Base-by-base conservation (phyloP, 2,888 invertebrate genomes). In the Julus scanicus region DNA sequence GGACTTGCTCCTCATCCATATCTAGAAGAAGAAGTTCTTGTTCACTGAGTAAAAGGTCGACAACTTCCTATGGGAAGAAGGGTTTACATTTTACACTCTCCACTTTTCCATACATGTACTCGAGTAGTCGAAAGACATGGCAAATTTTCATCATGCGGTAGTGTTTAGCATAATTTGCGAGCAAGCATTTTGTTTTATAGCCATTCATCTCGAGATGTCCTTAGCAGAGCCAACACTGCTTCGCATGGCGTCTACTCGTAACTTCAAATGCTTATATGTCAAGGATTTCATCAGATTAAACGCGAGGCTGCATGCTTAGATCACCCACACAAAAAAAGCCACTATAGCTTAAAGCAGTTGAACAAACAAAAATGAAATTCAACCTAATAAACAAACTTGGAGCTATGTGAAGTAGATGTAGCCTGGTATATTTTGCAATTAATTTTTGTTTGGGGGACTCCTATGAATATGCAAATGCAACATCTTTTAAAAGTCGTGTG, bases 261-360 rank as follows among this genome's bases (percentile, higher is more conserved):
- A 6, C 57, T 57, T 4, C 17, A 57, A 57, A 57, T 57, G 71
- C 29, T 20, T 5, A 48, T 48, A 9, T 29, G 71, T 71, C 71
- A 71, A 71, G 71, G 71, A 71, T 71, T 71, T 71, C 71, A 71
- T 71, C 71, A 71, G 71, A 71, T 71, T 71, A 71, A 71, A 71
- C 71, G 71, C n/a, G 71, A 29, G 0, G 8, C 29, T 71, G n/a
- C n/a, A n/a, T n/a, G n/a, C n/a, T n/a, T n/a, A n/a, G n/a, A n/a
- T n/a, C n/a, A n/a, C 71, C 29, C 11, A 71, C 71, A 71, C 8
- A 8, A 5, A 71, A 71, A 71, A 71, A 29, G 9, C 29, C 4
- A 71, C 48, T 5, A 48, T 9, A 8, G 71, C 20, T 9, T 29
- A 6, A 71, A 71, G 71, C 29, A 29, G 71, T 29, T 71, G 71